Evolutionary conservation across 2,888 invertebrate species (phyloP), one percentile per base, ranked within the genome.

Genomic region (Pammene aurita): DNA sequence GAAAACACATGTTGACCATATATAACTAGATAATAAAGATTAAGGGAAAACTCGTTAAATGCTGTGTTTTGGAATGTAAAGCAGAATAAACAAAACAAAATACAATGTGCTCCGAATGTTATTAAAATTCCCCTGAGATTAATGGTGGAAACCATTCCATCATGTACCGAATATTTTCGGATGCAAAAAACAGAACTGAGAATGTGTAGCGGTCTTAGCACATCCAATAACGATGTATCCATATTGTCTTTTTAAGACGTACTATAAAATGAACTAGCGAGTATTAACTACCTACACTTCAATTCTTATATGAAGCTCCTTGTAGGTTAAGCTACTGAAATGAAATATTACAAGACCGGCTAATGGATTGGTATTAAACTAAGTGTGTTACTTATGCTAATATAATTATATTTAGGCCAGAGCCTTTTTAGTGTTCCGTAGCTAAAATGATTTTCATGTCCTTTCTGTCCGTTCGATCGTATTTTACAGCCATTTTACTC

Each of bases 111-210:
- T 0, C 16, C 14, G n/a, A 41, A 18, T 10, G 62, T 41, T 5
- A 52, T 14, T 18, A 35, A 2, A 5, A 62, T 62, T 41, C 41
- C 41, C 7, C 18, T 62, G 1, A 1, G 2, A 18, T 18, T 38
- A 10, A 62, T 18, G 7, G 50, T 10, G 0, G 13, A 18, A 50
- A 18, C 26, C 5, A n/a, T 26, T 14, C 14, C 62, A n/a, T 18
- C 10, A 41, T 16, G 18, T 5, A 52, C 35, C 1, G 48, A 50
- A 16, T 62, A 62, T 11, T 66, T 66, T 35, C 57, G 65, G 5
- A 57, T 10, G 41, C 65, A 66, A 26, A 66, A 57, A 48, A 66
- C 41, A 6, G 41, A 48, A 41, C 48, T 66, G 14, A 66, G 38
- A 7, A 66, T 4, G 14, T 66, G 41, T 2, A 66, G 14, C n/a